phyloP scores from a whole-genome alignment of 2,113 vertebrate species.

The Pontoporia blainvillei region DNA sequence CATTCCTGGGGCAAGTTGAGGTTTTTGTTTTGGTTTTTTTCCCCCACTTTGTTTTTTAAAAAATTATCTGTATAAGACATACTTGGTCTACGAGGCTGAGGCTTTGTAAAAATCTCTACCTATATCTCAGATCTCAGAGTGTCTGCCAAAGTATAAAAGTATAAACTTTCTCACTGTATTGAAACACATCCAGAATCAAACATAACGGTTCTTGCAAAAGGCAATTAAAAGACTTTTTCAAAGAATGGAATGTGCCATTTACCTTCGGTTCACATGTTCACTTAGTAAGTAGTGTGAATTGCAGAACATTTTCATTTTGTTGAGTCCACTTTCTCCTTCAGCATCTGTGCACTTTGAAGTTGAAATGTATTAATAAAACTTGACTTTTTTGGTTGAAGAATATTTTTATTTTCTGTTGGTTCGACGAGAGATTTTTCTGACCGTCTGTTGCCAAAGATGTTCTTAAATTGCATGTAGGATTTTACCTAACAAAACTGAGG shows the following conservation, averaged over 20 bases:
- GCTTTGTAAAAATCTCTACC: neutral
- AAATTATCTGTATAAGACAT: neutral
- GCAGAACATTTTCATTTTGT: neutral
- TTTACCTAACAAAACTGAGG: neutral
- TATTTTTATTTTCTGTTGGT: neutral
- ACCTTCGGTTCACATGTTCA: neutral
- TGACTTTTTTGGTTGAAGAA: neutral
- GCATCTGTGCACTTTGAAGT: neutral
- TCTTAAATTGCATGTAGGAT: neutral
- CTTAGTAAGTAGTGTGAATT: neutral
- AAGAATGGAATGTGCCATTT: neutral
- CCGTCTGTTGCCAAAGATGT: neutral
- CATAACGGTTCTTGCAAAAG: neutral
- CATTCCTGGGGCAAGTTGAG: neutral
- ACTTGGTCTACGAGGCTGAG: neutral
- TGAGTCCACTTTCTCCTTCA: neutral
- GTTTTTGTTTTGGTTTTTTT: neutral
- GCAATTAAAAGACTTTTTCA: neutral
- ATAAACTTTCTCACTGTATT: neutral
- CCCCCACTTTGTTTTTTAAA: neutral
- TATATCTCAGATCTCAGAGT: neutral
- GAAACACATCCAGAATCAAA: neutral
- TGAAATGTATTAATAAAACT: neutral
- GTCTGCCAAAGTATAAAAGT: neutral
- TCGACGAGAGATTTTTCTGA: neutral